These are phyloP conservation scores for Belgica antarctica DNA, from an alignment of 2,888 invertebrate species.

Conservation along the genomic window DNA sequence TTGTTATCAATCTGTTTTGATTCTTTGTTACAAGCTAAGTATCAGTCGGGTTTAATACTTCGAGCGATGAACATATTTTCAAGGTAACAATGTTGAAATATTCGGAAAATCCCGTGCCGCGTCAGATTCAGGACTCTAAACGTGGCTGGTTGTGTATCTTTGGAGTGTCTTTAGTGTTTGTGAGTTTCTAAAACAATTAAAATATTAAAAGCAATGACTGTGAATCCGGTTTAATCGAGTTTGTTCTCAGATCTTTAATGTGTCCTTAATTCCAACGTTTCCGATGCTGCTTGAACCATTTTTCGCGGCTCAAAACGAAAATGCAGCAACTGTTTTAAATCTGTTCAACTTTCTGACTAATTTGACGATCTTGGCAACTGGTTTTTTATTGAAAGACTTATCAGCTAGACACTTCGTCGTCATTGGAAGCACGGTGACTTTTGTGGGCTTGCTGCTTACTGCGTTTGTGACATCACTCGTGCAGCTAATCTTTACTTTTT, in stretches of 20 bases:
- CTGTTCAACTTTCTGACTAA: constrained; percentile 19
- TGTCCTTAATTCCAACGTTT: constrained; percentile 12
- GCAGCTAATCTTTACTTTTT: constrained; percentile 13
- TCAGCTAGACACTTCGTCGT: constrained; percentile 30
- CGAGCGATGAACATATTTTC: background rate
- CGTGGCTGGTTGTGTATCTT: constrained; percentile 15
- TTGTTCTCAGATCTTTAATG: constrained; percentile 29
- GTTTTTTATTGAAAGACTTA: constrained; percentile 28
- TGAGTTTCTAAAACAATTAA: constrained; percentile 10
- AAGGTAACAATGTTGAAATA: too few species aligned
- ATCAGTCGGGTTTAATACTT: too few species aligned
- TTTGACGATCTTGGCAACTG: constrained; percentile 15
- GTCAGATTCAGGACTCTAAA: background rate
- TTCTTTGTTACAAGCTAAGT: too few species aligned
- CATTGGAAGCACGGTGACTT: constrained; percentile 9
- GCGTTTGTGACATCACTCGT: background rate
- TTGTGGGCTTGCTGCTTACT: background rate
- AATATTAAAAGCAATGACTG: background rate
- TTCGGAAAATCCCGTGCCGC: background rate
- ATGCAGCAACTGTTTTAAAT: background rate
- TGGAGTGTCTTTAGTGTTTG: constrained; percentile 31
- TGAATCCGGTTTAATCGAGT: background rate
- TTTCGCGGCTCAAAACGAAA: background rate
- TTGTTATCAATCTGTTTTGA: too few species aligned
- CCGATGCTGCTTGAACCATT: constrained; percentile 16